Evolutionary conservation across 2,888 invertebrate genomes (phyloP), one percentile per base, ranked within the genome.

Genomic region (Pyralis farinalis): DNA sequence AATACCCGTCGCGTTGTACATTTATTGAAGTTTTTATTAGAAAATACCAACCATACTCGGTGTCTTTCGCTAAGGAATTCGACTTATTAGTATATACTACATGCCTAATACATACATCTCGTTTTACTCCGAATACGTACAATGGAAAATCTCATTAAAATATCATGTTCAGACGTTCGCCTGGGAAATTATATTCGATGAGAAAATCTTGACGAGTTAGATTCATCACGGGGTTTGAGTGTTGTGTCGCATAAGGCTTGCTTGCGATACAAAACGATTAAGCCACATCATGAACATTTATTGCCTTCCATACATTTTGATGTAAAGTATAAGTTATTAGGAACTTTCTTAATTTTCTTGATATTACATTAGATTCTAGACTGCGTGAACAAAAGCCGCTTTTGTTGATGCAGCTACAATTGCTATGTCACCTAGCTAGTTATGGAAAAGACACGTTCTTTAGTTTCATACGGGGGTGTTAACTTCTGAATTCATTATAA

Each of bases 11-110:
- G 60, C 63, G 55, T 55, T 69, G 70, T 78, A 74, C 70, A 73
- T 75, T 70, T 72, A 74, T 77, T 69, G 71, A 79, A 72, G 71
- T 80, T 80, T 76, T 79, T 80, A 83, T 82, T 77, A 71, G 63
- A 76, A 81, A 78, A 81, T 82, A 73, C 77, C 73, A 58, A 56
- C 59, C 63, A 68, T 62, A 63, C 62, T 64, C 53, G 52, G 49
- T 64, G 62, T 65, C 64, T 52, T 55, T 63, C 49, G 51, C 46
- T 16, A 49, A 47, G 49, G 68, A 67, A 66, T 71, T 63, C 46
- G 46, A 58, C 58, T 60, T 65, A 65, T 62, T 62, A 58, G 49
- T 60, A 55, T 38, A 37, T 49, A 49, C 41, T 43, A 40, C 29
- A 41, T 39, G 32, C 37, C 37, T 33, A 38, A 41, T 49, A 54